A percentile compares a stretch with the other conserved stretches of the same genome.
phyloP scores from a whole-genome alignment of 2,888 invertebrate genomes.

The Callimorpha dominula region DNA sequence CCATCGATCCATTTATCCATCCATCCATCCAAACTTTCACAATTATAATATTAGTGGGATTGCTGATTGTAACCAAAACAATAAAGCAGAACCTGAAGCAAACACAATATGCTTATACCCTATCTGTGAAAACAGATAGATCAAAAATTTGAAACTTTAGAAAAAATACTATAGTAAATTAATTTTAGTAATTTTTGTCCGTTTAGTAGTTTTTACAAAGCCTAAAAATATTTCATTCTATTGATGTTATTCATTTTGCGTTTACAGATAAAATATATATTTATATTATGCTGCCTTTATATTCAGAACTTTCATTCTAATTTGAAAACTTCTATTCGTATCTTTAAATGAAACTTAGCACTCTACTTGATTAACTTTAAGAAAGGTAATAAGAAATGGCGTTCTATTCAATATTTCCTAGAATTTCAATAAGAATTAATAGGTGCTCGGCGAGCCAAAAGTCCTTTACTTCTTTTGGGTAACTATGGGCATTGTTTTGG shows the following conservation, averaged over 20 bases:
- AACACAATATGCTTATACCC: not conserved
- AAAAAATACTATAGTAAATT: not conserved
- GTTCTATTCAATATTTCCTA: constrained; percentile 26
- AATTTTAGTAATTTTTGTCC: too few species aligned
- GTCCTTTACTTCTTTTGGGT: constrained; percentile 14
- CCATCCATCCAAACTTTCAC: too few species aligned
- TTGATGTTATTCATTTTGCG: too few species aligned
- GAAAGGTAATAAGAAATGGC: constrained; percentile 22
- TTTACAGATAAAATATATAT: too few species aligned
- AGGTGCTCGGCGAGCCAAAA: constrained; percentile 4
- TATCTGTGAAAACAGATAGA: not conserved
- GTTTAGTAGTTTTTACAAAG: too few species aligned
- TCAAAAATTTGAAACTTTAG: not conserved
- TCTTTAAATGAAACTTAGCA: constrained; percentile 26
- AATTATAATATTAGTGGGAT: too few species aligned
- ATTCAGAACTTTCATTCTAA: not conserved
- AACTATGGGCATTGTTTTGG: constrained; percentile 7
- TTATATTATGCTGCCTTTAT: not conserved
- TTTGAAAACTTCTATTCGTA: not conserved
- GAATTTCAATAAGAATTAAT: constrained; percentile 22
- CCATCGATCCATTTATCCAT: too few species aligned
- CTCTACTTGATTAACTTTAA: constrained; percentile 31
- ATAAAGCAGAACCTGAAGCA: not conserved
- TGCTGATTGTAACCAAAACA: too few species aligned
- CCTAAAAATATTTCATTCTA: too few species aligned